A percentile compares a stretch with the other conserved stretches of the same genome.
These are phyloP conservation scores for Xestobium rufovillosum DNA, from an alignment of 2,888 invertebrate species.

Conservation along the genomic window DNA sequence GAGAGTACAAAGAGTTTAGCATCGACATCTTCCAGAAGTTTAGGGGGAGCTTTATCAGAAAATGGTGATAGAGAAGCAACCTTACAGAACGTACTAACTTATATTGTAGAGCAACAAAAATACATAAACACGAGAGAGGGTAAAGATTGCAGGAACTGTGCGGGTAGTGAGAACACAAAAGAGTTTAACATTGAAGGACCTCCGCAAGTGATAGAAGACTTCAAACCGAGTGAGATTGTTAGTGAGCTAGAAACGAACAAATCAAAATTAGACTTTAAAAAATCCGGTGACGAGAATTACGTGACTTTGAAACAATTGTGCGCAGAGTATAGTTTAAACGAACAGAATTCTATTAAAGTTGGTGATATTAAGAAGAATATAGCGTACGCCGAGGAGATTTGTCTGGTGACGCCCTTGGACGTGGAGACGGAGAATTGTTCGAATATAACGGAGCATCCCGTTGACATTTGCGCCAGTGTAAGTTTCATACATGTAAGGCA, in stretches of 20 bases:
- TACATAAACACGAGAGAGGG: slow-evolving; percentile 57
- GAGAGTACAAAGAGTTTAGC: slow-evolving; percentile 74
- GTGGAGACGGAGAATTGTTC: slow-evolving; percentile 42
- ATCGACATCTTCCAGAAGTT: slow-evolving; percentile 62
- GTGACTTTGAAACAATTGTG: slow-evolving; percentile 41
- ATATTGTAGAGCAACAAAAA: slow-evolving; percentile 70
- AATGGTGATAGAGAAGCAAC: slow-evolving; percentile 60
- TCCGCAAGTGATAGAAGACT: slow-evolving; percentile 38
- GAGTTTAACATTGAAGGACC: slow-evolving; percentile 51
- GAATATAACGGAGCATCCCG: slow-evolving; percentile 37
- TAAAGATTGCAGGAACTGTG: slow-evolving; percentile 51
- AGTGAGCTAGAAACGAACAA: slow-evolving; percentile 28
- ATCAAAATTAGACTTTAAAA: slow-evolving; percentile 24
- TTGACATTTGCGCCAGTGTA: slow-evolving; percentile 40
- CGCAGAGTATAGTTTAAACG: slow-evolving; percentile 36
- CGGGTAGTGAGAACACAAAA: slow-evolving; percentile 38
- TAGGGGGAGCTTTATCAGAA: slow-evolving; percentile 50
- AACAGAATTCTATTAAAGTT: slow-evolving; percentile 26
- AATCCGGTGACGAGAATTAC: slow-evolving; percentile 37
- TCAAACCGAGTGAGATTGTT: slow-evolving; percentile 31
- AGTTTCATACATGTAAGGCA: no score
- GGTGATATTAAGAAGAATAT: slow-evolving; percentile 35
- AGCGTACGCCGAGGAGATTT: slow-evolving; percentile 42
- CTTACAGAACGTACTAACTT: slow-evolving; percentile 64
- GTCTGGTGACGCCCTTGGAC: slow-evolving; percentile 40